phyloP scores from a whole-genome alignment of 2,888 invertebrate species.

The Hoplodrina ambigua region DNA sequence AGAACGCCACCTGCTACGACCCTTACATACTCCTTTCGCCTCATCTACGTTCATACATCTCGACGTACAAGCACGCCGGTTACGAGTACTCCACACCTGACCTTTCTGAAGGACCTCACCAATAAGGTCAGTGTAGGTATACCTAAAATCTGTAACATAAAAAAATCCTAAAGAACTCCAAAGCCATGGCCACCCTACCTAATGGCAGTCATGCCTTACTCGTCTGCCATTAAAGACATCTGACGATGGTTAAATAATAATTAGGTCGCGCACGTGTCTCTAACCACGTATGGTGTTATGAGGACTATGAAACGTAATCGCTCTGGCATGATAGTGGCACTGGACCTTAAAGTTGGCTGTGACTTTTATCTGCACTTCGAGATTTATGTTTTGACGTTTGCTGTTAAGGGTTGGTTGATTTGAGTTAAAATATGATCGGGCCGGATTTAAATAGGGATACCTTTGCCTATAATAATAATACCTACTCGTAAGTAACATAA shows the following conservation, averaged over 20 bases:
- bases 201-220: constrained; percentile 66
- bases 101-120: too few species aligned
- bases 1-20: too few species aligned
- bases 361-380: constrained; percentile 24
- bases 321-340: constrained; percentile 32
- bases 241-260: constrained; percentile 74
- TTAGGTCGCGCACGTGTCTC: constrained; percentile 69
- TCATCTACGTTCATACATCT: too few species aligned
- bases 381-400: constrained; percentile 16
- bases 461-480: too few species aligned
- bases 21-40: too few species aligned
- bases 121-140: too few species aligned
- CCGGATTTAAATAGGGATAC: too few species aligned
- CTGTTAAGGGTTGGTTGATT: constrained; percentile 1
- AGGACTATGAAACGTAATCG: constrained; percentile 61
- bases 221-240: constrained; percentile 72
- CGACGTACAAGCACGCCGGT: too few species aligned
- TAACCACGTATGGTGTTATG: constrained; percentile 59
- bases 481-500: too few species aligned
- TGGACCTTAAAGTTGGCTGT: constrained; percentile 23
- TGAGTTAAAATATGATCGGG: neutral
- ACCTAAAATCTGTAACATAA: too few species aligned
- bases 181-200: constrained; percentile 40
- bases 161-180: neutral
- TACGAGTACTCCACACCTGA: too few species aligned